phyloP scores from a whole-genome alignment of 1,140 invertebrate genomes.

The Callitettix versicolor region DNA sequence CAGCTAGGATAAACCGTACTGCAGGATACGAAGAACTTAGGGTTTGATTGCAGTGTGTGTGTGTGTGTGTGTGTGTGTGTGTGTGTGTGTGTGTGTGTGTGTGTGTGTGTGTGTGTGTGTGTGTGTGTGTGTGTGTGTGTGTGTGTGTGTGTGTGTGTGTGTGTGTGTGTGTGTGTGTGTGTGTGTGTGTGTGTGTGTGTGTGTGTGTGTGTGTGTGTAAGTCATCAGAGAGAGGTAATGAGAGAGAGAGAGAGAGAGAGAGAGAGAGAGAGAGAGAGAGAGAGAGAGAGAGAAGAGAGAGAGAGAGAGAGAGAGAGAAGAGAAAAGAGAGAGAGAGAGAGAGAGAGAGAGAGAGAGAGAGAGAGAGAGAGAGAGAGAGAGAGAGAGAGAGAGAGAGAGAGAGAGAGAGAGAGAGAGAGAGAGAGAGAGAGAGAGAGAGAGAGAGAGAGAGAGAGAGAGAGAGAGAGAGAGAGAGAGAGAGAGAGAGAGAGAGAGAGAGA shows the following conservation, averaged over 20 bases:
- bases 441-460: background rate
- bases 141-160: too few relatives aligned
- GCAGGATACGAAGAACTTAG: too few relatives aligned
- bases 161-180: too few relatives aligned
- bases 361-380: background rate
- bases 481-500: background rate
- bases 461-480: background rate
- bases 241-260: background rate
- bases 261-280: background rate
- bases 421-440: background rate
- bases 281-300: background rate
- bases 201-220: too few relatives aligned
- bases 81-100: too few relatives aligned
- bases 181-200: too few relatives aligned
- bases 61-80: too few relatives aligned
- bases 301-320: background rate
- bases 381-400: background rate
- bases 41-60: too few relatives aligned
- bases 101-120: too few relatives aligned
- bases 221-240: background rate
- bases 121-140: too few relatives aligned
- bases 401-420: background rate
- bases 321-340: background rate
- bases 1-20: too few relatives aligned
- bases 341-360: background rate